Evolutionary conservation across 1,140 invertebrate species (phyloP), one percentile per base, ranked within the genome.

Genomic region (Elysia chlorotica): DNA sequence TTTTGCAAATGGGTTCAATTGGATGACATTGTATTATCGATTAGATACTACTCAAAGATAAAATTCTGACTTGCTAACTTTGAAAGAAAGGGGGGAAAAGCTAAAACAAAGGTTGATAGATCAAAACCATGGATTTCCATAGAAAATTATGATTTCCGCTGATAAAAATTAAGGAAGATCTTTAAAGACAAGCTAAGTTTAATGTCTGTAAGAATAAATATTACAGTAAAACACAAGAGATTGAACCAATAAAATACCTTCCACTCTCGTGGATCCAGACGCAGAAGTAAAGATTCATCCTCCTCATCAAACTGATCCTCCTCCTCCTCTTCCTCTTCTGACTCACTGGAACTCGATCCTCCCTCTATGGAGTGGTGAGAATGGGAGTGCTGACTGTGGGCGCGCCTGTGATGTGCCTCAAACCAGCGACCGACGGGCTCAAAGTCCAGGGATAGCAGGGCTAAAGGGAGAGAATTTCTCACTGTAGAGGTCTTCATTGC

Each of bases 241-340:
- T n/a, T n/a, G n/a, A n/a, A n/a, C n/a, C n/a, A n/a, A n/a, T 23
- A 56, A 10, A 28, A 35, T 78, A 90, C 89, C 89, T 97, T 98
- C 96, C 96, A 98, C 82, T 97, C 93, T 84, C 95, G 96, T n/a
- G 96, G 96, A 89, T 98, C 95, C 66, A 99, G 89, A 37, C 93
- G 94, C 76, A 94, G 90, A 30, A 98, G 88, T 83, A 95, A 96
- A 67, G 91, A 90, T 3, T 96, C 91, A 53, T 73, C 65, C 31
- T 73, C 71, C 28, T 76, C 74, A 69, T 67, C 65, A 65, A 69
- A 61, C 88, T 98, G 93, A 76, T 95, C 93, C 78, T 95, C 93
- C 59, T 82, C 81, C 25, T 77, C 77, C 25, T 79, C 78, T 23
- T 78, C 69, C 37, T 88, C 84, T 25, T 79, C 78, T n/a, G 78